A percentile compares a stretch with the other conserved stretches of the same genome.
These are phyloP conservation scores for Sinelater perroti DNA, from an alignment of 2,888 invertebrate species.

Conservation along the genomic window DNA sequence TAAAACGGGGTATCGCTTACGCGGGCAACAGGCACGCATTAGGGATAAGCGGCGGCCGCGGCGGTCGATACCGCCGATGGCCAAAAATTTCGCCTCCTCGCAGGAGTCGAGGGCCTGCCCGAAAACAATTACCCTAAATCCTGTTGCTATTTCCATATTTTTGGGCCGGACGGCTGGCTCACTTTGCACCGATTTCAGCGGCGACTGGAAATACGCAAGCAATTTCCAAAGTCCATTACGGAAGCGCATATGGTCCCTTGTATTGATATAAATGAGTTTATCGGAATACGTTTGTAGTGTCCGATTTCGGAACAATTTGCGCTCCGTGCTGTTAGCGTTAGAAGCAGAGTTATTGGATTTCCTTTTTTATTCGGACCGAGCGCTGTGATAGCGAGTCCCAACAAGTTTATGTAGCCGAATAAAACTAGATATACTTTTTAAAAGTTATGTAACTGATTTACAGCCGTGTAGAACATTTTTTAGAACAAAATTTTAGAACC, in stretches of 20 bases:
- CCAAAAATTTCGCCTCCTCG: not conserved
- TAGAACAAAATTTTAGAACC: too few species aligned
- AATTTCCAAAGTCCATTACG: conserved; percentile 41
- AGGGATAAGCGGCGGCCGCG: too few species aligned
- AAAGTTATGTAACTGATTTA: too few species aligned
- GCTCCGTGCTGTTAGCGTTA: conserved; percentile 1
- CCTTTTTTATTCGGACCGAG: too few species aligned
- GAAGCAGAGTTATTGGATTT: too few species aligned
- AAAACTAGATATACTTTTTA: too few species aligned
- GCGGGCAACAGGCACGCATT: not conserved
- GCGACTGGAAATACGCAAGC: conserved; percentile 36
- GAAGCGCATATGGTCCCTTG: conserved; percentile 41
- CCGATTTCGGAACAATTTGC: conserved; percentile 22
- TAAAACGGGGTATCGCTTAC: conserved; percentile 17
- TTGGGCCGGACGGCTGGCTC: conserved; percentile 17
- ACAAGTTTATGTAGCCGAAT: too few species aligned
- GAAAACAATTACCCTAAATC: conserved; percentile 31
- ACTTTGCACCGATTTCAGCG: conserved; percentile 26
- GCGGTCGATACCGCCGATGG: too few species aligned
- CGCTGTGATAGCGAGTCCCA: too few species aligned
- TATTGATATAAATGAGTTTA: conserved; percentile 45
- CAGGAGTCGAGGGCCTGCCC: not conserved
- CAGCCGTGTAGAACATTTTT: too few species aligned
- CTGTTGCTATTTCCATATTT: conserved; percentile 22
- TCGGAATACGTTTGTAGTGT: conserved; percentile 37